Evolutionary conservation across 2,888 invertebrate species (phyloP).

Genomic region (Sepioteuthis lessoniana): DNA sequence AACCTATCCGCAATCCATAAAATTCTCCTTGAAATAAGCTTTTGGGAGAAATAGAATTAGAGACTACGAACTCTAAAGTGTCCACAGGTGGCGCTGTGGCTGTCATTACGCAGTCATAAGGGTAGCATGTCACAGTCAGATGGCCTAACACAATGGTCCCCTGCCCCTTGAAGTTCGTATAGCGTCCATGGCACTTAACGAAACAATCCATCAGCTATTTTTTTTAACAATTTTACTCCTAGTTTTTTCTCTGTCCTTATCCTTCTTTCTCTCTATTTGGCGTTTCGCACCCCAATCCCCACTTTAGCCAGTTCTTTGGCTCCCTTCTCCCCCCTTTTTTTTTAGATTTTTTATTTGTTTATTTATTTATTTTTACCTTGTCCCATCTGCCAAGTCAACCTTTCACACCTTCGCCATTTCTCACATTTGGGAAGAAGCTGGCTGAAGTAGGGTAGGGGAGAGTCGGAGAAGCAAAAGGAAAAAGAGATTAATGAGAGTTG

Average conservation of each 20-base stretch:
- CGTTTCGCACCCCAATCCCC: too few relatives aligned
- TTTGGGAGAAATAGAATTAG: neutral
- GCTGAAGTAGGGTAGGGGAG: neutral
- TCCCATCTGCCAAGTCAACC: slow-evolving; percentile 6
- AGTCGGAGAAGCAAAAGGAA: neutral
- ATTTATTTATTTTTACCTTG: neutral
- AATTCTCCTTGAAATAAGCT: neutral
- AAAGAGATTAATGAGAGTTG: neutral
- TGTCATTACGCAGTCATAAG: neutral
- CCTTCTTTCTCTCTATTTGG: neutral
- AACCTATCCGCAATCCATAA: neutral
- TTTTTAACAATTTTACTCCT: neutral
- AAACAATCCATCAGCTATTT: slow-evolving; percentile 33
- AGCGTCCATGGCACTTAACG: neutral
- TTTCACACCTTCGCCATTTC: neutral
- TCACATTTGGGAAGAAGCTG: neutral
- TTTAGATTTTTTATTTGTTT: too few relatives aligned
- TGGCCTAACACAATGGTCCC: slow-evolving; percentile 33
- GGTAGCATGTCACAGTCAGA: slow-evolving; percentile 33
- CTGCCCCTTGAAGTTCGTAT: neutral
- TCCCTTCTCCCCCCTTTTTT: too few relatives aligned
- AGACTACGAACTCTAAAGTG: neutral
- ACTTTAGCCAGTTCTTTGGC: too few relatives aligned
- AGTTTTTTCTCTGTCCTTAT: neutral
- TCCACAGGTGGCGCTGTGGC: neutral